Evolutionary conservation across 2,113 vertebrate species (phyloP).

Genomic region (Xenus cinereus): DNA sequence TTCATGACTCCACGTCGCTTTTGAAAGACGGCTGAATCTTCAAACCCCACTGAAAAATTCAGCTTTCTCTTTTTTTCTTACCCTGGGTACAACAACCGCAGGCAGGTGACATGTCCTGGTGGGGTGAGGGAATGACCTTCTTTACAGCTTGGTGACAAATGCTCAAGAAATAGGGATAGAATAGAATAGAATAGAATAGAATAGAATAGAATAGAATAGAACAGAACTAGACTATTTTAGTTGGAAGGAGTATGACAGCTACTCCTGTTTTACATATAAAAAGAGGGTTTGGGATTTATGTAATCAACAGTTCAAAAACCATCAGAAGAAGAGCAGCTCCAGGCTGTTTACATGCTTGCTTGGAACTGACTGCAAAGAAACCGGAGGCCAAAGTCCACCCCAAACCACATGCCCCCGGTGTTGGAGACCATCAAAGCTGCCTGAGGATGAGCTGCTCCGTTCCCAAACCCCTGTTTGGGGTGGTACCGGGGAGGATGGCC

Average conservation of each 20-base stretch:
- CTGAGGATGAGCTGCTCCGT: not conserved
- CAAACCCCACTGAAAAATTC: not conserved
- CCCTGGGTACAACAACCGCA: not conserved
- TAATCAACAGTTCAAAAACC: not conserved
- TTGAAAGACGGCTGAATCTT: not conserved
- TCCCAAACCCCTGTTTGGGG: not conserved
- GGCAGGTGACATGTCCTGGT: not conserved
- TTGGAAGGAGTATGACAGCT: not conserved
- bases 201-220: not conserved
- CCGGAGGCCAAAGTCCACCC: not conserved
- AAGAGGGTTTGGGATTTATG: not conserved
- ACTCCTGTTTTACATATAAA: not conserved
- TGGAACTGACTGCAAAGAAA: not conserved
- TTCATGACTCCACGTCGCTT: not conserved
- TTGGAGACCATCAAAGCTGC: not conserved
- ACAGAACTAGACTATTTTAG: not conserved
- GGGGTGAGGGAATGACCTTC: not conserved
- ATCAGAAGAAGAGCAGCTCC: not conserved
- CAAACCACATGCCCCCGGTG: fast-evolving
- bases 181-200: not conserved
- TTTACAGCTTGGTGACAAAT: not conserved
- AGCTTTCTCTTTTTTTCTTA: not conserved
- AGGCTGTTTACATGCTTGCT: not conserved
- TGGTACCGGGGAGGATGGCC: not conserved
- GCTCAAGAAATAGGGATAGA: not conserved